Conservation (phyloP, 2,888 invertebrate genomes). For the Alloplasta piceator region DNA sequence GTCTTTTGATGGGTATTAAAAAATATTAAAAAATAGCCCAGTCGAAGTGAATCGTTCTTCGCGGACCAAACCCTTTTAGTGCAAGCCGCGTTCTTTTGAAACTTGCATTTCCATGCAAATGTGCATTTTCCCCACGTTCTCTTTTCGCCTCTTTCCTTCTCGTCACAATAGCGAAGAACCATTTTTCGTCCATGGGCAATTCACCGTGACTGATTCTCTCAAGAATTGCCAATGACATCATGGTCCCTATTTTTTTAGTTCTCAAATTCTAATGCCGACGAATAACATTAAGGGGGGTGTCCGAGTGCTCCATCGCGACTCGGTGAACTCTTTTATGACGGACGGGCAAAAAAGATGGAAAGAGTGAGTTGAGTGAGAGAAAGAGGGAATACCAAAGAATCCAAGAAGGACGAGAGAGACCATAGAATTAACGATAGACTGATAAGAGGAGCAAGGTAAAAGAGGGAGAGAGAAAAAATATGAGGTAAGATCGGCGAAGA, state of each 20-base stretch:
- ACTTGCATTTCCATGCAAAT: too few relatives aligned
- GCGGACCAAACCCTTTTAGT: too few relatives aligned
- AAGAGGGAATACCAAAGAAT: constrained; percentile 65
- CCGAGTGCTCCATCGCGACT: constrained; percentile 22
- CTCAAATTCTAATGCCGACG: not conserved
- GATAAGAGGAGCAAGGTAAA: constrained; percentile 43
- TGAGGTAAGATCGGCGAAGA: constrained; percentile 49
- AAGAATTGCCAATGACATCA: constrained; percentile 31
- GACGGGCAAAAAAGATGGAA: constrained; percentile 51
- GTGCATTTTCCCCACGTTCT: not conserved
- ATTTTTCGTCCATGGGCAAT: constrained; percentile 27
- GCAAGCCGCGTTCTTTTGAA: too few relatives aligned
- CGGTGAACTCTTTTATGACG: constrained; percentile 14
- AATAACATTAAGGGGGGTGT: constrained; percentile 6
- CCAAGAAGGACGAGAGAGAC: constrained; percentile 54
- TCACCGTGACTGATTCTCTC: constrained; percentile 54
- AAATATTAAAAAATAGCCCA: too few relatives aligned
- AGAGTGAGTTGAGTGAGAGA: constrained; percentile 38
- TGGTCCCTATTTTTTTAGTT: constrained; percentile 24
- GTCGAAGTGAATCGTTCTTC: too few relatives aligned
- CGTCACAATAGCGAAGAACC: constrained; percentile 36
- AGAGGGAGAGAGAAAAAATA: constrained; percentile 37
- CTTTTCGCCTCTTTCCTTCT: constrained; percentile 16
- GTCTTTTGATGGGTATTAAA: too few relatives aligned
- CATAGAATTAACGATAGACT: constrained; percentile 51